A percentile compares a stretch with the other conserved stretches of the same genome.
Conservation (phyloP, 2,888 invertebrate species). For the Stenotaenia linearis region DNA sequence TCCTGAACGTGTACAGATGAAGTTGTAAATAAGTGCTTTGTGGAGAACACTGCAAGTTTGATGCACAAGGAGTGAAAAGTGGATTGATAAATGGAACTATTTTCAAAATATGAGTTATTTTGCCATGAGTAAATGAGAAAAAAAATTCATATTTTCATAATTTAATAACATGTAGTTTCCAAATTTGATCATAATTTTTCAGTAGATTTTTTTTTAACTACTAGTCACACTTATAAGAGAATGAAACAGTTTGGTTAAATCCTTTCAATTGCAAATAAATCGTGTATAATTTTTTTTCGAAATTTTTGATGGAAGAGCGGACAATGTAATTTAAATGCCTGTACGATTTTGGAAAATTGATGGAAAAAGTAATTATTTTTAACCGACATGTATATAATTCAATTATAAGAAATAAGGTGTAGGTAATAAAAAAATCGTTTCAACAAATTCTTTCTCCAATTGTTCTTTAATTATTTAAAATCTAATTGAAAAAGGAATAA, state of each 20-base stretch:
- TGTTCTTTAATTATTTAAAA: not conserved
- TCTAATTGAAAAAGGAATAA: not conserved
- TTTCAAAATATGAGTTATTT: constrained; percentile 1
- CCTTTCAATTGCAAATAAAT: not conserved
- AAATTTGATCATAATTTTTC: not conserved
- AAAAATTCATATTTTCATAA: not conserved
- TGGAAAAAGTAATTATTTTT: constrained; percentile 1
- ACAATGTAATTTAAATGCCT: not conserved
- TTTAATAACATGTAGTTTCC: not conserved
- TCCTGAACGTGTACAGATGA: not conserved
- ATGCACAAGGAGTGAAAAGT: not conserved
- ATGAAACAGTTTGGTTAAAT: not conserved
- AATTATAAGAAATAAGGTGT: not conserved
- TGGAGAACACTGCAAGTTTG: not conserved
- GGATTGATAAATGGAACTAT: not conserved
- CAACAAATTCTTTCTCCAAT: not conserved
- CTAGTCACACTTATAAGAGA: not conserved
- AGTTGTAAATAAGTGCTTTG: not conserved
- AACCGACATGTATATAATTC: not conserved
- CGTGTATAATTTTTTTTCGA: not conserved
- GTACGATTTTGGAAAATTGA: not conserved
- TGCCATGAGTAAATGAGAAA: not conserved
- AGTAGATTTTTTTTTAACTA: not conserved
- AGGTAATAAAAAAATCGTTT: not conserved
- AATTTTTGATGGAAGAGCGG: not conserved